Conservation (phyloP, 2,797 vertebrate species). For the Neoniphon sammara region DNA sequence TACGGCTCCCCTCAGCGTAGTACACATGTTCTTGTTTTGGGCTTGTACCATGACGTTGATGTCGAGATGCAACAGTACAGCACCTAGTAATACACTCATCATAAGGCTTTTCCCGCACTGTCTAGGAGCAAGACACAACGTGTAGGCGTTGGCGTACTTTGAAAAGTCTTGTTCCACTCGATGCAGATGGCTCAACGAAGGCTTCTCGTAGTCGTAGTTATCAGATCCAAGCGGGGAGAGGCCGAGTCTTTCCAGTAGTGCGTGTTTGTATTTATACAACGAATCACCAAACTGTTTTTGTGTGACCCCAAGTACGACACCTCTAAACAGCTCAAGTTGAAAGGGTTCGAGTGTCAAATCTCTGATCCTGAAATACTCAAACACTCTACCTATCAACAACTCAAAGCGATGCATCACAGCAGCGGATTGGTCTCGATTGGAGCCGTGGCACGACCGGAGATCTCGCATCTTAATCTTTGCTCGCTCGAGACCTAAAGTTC, state of each 20-base stretch:
- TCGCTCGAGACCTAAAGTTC: neutral
- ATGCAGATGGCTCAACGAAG: neutral
- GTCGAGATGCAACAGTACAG: too few species aligned
- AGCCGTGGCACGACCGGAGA: accelerated
- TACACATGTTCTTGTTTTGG: too few species aligned
- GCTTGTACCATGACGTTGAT: too few species aligned
- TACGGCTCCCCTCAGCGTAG: too few species aligned
- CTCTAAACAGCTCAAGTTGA: constrained; percentile 30
- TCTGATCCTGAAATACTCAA: constrained; percentile 35
- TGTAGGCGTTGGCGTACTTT: constrained; percentile 27
- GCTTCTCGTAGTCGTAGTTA: neutral
- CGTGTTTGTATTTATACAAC: constrained; percentile 34
- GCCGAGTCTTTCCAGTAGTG: neutral
- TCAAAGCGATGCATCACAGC: constrained; percentile 16
- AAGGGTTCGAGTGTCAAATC: constrained; percentile 37
- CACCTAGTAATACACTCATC: constrained; percentile 30
- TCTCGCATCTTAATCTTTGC: constrained; percentile 9
- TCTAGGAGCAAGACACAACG: constrained; percentile 10
- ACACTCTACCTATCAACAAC: constrained; percentile 14
- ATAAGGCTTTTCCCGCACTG: constrained; percentile 40
- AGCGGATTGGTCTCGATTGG: neutral
- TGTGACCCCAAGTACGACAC: constrained; percentile 24
- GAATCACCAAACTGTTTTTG: constrained; percentile 11
- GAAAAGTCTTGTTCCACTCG: neutral
- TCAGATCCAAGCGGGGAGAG: constrained; percentile 18